Percentiles rank a stretch among this genome's conserved stretches.
Evolutionary conservation across 2,113 vertebrate species (phyloP).

Genomic region (Amazona guildingii): DNA sequence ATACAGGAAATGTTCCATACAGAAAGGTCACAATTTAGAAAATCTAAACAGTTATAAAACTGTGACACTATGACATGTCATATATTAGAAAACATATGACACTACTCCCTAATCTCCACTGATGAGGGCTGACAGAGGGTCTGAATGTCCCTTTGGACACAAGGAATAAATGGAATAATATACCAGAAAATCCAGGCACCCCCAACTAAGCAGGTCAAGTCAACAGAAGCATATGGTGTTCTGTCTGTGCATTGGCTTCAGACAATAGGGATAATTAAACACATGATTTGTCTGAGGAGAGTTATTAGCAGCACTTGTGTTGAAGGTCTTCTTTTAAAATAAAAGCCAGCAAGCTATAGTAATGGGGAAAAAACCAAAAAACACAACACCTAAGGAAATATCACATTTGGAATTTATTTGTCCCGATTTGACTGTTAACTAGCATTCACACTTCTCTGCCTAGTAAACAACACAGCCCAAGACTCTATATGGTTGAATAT

Average conservation of each 20-base stretch:
- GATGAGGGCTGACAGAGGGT: not conserved
- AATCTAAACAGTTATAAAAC: not conserved
- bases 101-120: not conserved
- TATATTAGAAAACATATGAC: not conserved
- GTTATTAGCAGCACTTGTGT: not conserved
- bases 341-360: not conserved
- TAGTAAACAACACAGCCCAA: not conserved
- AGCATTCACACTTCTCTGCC: not conserved
- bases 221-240: slow-evolving; percentile 60
- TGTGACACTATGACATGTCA: not conserved
- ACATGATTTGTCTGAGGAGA: slow-evolving; percentile 23
- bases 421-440: not conserved
- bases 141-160: not conserved
- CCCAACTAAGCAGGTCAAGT: slow-evolving; percentile 44
- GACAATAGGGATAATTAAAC: slow-evolving; percentile 60
- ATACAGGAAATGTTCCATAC: not conserved
- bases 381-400: not conserved
- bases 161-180: not conserved
- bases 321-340: not conserved
- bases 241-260: slow-evolving; percentile 35
- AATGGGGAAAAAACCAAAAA: not conserved
- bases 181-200: slow-evolving; percentile 9
- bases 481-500: not conserved
- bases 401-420: not conserved
- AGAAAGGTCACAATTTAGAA: not conserved